phyloP scores from a whole-genome alignment of 1,140 invertebrate species.

The Cotesia glomerata region DNA sequence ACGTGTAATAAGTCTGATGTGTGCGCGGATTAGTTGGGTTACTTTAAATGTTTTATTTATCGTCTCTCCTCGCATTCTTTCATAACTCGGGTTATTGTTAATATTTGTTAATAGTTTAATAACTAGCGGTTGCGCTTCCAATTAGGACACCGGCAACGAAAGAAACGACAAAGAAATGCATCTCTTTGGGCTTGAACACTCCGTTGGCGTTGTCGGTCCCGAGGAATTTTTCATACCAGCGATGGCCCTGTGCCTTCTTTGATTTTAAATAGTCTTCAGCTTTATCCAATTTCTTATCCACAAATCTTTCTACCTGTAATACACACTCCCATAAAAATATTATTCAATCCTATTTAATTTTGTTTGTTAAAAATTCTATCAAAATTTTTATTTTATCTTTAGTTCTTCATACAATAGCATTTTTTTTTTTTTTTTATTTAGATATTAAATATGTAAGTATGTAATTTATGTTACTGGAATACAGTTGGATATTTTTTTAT shows the following conservation, averaged over 20 bases:
- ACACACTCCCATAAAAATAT: constrained; percentile 24
- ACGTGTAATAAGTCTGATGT: no score
- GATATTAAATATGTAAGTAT: background rate
- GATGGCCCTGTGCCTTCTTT: constrained; percentile 70
- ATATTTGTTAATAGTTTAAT: constrained; percentile 35
- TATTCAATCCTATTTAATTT: background rate
- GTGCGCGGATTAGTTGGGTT: no score
- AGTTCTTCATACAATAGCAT: background rate
- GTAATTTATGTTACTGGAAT: background rate
- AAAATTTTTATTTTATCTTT: no score
- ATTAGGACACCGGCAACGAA: constrained; percentile 76
- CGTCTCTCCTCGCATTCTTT: constrained; percentile 38
- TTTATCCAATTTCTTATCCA: constrained; percentile 79
- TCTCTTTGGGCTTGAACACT: constrained; percentile 70
- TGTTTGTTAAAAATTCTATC: background rate
- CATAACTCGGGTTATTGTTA: background rate
- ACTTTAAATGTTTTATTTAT: no score
- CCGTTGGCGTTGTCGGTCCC: constrained; percentile 64
- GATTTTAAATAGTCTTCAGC: constrained; percentile 74
- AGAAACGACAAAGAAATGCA: constrained; percentile 76
- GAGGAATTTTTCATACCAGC: constrained; percentile 74
- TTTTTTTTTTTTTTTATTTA: constrained; percentile 6
- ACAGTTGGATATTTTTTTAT: background rate
- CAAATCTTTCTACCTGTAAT: constrained; percentile 75
- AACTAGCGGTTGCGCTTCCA: constrained; percentile 63